Evolutionary conservation across 2,797 vertebrate species (phyloP), one percentile per base, ranked within the genome.

Genomic region (Pteronotus mesoamericanus): DNA sequence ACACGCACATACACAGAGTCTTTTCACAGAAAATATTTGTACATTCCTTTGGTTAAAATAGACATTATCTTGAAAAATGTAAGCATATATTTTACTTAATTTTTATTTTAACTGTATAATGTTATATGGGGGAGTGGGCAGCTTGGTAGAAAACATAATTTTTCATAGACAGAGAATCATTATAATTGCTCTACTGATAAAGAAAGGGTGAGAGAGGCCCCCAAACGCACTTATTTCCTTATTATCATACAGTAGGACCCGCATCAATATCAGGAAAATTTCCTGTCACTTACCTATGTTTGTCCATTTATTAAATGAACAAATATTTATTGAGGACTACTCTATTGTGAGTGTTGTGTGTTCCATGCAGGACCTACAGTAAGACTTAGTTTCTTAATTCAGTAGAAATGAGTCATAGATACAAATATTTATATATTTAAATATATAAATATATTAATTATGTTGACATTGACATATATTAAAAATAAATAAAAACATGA

Each of bases 71-170:
- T 92, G 3, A 68, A 85, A 90, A 72, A n/a, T 42, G 68, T 68
- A 77, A 85, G 18, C 6, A 89, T 44, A n/a, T 79, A 77, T 48
- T 69, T 34, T 21, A 74, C 29, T 75, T 66, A 42, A 80, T n/a
- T 82, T 46, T 64, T 34, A 78, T 34, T 91, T 69, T 24, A 68
- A 71, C 0, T 82, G 29, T 0, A 55, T 15, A 75, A 32, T 14
- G 61, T 32, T 1, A 32, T 59, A 39, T 4, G 61, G 0, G 2
- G 3, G 64, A 82, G 3, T 32, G 2, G 15, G 11, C 4, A 37
- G 2, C n/a, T 68, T 55, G 11, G 29, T 82, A 85, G 42, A 72
- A 96, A 96, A 92, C 29, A 64, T 6, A 18, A 53, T 80, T 94
- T 66, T 82, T 24, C 9, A 75, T 48, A 42, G 2, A 85, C 9